Percentiles rank a stretch among this genome's conserved stretches.
Conservation (phyloP, 2,797 vertebrate species). For the Takifugu rubripes region DNA sequence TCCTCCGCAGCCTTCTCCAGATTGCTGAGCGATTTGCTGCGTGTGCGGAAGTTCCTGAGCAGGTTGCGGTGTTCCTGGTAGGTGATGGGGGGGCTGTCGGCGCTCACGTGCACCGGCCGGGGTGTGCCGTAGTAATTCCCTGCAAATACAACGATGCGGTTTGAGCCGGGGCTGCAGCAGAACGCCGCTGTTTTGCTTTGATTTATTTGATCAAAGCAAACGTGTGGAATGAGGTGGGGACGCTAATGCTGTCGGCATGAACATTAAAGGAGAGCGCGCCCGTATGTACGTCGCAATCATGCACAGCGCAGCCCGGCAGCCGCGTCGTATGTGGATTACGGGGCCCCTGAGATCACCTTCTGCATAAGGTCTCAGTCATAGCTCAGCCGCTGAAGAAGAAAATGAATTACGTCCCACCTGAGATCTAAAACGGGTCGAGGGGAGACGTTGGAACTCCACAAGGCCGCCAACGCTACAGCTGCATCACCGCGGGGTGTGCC, state of each 20-base stretch:
- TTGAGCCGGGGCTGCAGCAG: not conserved
- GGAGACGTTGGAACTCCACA: constrained; percentile 55
- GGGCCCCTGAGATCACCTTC: constrained; percentile 31
- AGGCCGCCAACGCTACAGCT: constrained; percentile 46
- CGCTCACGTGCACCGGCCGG: constrained; percentile 75
- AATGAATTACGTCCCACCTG: constrained; percentile 48
- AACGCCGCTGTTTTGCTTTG: no score
- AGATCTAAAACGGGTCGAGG: constrained; percentile 42
- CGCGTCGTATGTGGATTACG: constrained; percentile 13
- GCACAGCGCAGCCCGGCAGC: constrained; percentile 5
- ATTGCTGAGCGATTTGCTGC: constrained; percentile 82
- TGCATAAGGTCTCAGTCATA: constrained; percentile 12
- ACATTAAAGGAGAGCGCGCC: not conserved
- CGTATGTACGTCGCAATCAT: no score
- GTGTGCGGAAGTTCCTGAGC: constrained; percentile 77
- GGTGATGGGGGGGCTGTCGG: constrained; percentile 78
- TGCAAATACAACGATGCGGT: constrained; percentile 19
- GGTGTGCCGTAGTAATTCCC: constrained; percentile 82
- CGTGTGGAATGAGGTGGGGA: not conserved
- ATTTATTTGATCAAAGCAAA: constrained; percentile 1
- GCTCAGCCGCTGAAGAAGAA: constrained; percentile 47
- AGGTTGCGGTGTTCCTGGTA: constrained; percentile 81
- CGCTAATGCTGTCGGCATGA: no score
- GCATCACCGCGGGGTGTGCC: not conserved
- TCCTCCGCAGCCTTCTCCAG: constrained; percentile 76